These are phyloP conservation scores for Volucella inanis DNA, from an alignment of 2,888 invertebrate species.

Conservation along the genomic window DNA sequence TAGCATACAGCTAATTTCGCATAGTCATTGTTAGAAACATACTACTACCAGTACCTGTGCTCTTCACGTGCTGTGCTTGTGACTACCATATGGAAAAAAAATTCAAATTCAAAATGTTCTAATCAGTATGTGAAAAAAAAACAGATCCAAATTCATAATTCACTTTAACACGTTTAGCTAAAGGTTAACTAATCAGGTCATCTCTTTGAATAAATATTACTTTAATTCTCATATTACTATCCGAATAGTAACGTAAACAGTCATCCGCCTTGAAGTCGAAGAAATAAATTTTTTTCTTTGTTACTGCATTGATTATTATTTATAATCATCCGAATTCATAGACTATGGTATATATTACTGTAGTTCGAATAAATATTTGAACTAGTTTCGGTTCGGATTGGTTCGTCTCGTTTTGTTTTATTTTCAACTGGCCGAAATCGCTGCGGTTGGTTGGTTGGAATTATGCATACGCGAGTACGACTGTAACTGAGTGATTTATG, in stretches of 20 bases:
- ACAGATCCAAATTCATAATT: constrained; percentile 29
- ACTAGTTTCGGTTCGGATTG: constrained; percentile 51
- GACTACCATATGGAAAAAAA: no score
- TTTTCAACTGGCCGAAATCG: constrained; percentile 6
- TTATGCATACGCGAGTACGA: constrained; percentile 8
- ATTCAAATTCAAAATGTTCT: no score
- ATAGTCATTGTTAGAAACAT: no score
- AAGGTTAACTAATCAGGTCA: constrained; percentile 35
- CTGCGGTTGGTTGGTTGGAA: not conserved
- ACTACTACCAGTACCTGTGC: no score
- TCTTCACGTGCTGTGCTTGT: no score
- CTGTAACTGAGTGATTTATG: constrained; percentile 39
- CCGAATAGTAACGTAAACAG: constrained; percentile 39
- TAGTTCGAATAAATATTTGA: constrained; percentile 43
- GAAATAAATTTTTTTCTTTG: constrained; percentile 39
- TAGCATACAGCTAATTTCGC: no score
- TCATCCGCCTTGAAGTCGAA: constrained; percentile 51
- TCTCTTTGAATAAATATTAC: constrained; percentile 12
- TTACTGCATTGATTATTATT: constrained; percentile 41
- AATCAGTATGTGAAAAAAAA: no score
- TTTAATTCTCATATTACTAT: constrained; percentile 23
- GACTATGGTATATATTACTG: not conserved
- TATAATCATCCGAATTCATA: constrained; percentile 10
- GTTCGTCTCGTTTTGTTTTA: not conserved
- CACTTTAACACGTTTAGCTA: constrained; percentile 28